A percentile compares a stretch with the other conserved stretches of the same genome.
phyloP scores from a whole-genome alignment of 2,797 vertebrate species.

The Aratinga solstitialis region DNA sequence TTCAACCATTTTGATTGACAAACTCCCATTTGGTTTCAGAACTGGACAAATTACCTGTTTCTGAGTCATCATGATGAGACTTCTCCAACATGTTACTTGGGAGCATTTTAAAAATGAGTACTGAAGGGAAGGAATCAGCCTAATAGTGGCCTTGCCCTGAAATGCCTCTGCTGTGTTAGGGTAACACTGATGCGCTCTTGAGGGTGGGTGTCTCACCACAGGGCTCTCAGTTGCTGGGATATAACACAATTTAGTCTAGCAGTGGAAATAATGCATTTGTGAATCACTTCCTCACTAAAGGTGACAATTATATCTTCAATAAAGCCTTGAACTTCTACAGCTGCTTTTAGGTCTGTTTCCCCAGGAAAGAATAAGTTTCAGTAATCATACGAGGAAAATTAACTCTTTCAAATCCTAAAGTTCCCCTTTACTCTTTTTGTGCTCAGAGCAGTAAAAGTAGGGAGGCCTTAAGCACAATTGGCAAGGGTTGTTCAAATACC shows the following conservation, averaged over 20 bases:
- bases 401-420: not conserved
- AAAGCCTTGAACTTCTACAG: not conserved
- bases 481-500: not conserved
- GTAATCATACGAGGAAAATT: fast-evolving
- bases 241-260: not conserved
- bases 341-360: not conserved
- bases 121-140: not conserved
- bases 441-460: not conserved
- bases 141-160: not conserved
- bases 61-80: not conserved
- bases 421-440: not conserved
- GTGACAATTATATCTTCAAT: not conserved
- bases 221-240: not conserved
- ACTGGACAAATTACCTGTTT: not conserved
- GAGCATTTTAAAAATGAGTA: not conserved
- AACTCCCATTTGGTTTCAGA: not conserved
- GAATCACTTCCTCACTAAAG: not conserved
- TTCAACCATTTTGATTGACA: not conserved
- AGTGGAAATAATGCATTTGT: not conserved
- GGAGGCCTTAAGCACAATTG: not conserved
- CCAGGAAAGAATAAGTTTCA: not conserved
- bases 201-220: not conserved
- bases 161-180: not conserved
- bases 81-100: not conserved
- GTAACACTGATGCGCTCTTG: not conserved